Evolutionary conservation across 2,113 vertebrate genomes (phyloP).

Genomic region (Cochlearius cochlearius): DNA sequence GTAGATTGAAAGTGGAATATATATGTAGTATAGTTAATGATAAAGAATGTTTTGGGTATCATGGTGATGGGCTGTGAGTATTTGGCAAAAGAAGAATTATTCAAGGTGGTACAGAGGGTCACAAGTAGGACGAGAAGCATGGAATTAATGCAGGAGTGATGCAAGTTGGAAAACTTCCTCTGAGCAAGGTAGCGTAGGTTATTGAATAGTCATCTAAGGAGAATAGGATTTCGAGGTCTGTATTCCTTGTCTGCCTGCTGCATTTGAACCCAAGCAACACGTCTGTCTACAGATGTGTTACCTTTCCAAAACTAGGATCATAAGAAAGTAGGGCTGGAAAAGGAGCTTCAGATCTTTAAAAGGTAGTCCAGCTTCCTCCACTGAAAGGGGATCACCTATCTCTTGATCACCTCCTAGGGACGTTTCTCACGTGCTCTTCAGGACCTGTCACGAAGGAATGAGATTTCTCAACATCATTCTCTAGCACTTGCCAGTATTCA

Average conservation of each 20-base stretch:
- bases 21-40: neutral
- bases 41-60: neutral
- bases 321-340: neutral
- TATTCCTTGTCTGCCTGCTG: neutral
- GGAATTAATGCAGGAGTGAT: neutral
- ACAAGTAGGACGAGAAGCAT: neutral
- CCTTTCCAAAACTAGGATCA: neutral
- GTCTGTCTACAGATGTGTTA: neutral
- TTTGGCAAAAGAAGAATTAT: neutral
- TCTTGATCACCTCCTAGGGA: neutral
- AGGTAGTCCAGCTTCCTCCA: neutral
- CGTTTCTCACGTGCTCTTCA: neutral
- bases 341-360: neutral
- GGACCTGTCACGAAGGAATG: neutral
- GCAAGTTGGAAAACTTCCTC: neutral
- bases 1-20: neutral
- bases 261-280: neutral
- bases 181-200: neutral
- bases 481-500: neutral
- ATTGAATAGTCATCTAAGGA: neutral
- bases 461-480: neutral
- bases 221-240: neutral
- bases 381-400: neutral
- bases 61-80: neutral
- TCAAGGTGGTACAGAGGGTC: neutral